Evolutionary conservation across 2,113 vertebrate genomes (phyloP).

Genomic region (Colistium nudipinnis): DNA sequence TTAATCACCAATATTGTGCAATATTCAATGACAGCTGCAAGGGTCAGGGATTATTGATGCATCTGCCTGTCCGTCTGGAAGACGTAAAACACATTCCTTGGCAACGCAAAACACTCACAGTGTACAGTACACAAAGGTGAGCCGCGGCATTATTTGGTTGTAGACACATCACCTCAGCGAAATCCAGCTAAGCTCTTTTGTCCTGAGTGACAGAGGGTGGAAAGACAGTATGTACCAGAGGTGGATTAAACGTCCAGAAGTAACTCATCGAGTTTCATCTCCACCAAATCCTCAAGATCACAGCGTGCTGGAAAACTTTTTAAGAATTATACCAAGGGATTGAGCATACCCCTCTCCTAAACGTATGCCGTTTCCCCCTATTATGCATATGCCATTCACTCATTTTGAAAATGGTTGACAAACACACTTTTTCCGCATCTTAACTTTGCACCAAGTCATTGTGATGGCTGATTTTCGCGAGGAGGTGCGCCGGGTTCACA

Average conservation of each 20-base stretch:
- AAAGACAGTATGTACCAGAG: slow-evolving; percentile 44
- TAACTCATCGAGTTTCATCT: background rate
- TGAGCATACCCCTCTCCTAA: background rate
- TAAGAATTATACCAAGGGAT: background rate
- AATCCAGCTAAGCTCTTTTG: slow-evolving; percentile 65
- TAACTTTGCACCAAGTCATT: no score
- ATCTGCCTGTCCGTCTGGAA: slow-evolving; percentile 3
- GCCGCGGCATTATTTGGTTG: slow-evolving; percentile 33
- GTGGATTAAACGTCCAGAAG: slow-evolving; percentile 60
- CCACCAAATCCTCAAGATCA: slow-evolving; percentile 42
- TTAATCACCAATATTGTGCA: slow-evolving; percentile 5
- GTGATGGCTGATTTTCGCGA: no score
- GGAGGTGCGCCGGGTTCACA: no score
- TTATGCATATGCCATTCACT: background rate
- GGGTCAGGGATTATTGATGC: slow-evolving; percentile 10
- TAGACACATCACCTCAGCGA: slow-evolving; percentile 31
- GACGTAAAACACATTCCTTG: background rate
- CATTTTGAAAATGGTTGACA: background rate
- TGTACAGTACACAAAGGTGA: slow-evolving; percentile 38
- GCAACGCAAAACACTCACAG: background rate
- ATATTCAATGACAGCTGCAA: slow-evolving; percentile 6
- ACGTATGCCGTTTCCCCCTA: background rate
- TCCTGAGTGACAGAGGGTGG: slow-evolving; percentile 27
- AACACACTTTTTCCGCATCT: no score
- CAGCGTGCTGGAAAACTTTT: background rate